These are phyloP conservation scores for Acrobasis suavella DNA, from an alignment of 2,888 invertebrate species.

Conservation along the genomic window DNA sequence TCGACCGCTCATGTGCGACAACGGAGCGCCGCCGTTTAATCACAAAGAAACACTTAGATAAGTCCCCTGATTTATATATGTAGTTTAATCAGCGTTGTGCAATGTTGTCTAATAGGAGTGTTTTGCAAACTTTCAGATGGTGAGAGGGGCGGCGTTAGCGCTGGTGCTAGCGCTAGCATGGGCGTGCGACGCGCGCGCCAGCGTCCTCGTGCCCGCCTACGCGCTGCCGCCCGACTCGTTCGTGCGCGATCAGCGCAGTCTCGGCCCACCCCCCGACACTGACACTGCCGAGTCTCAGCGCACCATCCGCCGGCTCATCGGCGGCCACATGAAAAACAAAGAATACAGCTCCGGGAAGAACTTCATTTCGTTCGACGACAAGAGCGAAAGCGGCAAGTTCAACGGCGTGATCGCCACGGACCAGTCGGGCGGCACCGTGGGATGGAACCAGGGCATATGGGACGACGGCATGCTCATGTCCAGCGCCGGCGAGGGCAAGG, in stretches of 20 bases:
- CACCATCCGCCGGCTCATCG: slow-evolving; percentile 85
- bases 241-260: slow-evolving; percentile 78
- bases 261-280: slow-evolving; percentile 58
- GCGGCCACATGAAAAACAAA: slow-evolving; percentile 84
- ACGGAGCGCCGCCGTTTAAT: slow-evolving; percentile 54
- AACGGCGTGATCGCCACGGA: slow-evolving; percentile 66
- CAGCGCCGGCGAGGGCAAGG: slow-evolving; percentile 87
- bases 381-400: slow-evolving; percentile 70
- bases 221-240: slow-evolving; percentile 80
- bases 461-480: slow-evolving; percentile 86
- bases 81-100: slow-evolving; percentile 36
- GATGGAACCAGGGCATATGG: slow-evolving; percentile 82
- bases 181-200: slow-evolving; percentile 63
- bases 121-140: slow-evolving; percentile 79
- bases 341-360: slow-evolving; percentile 70
- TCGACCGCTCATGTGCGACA: slow-evolving; percentile 66
- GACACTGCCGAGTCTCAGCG: slow-evolving; percentile 70
- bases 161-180: slow-evolving; percentile 75
- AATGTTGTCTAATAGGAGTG: slow-evolving; percentile 59
- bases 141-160: slow-evolving; percentile 80
- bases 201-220: slow-evolving; percentile 79
- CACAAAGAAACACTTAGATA: slow-evolving; percentile 73
- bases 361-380: slow-evolving; percentile 60
- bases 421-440: slow-evolving; percentile 76
- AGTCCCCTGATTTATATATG: slow-evolving; percentile 56